Evolutionary conservation across 2,888 invertebrate species (phyloP).

Genomic region (Caenorhabditis virilis): DNA sequence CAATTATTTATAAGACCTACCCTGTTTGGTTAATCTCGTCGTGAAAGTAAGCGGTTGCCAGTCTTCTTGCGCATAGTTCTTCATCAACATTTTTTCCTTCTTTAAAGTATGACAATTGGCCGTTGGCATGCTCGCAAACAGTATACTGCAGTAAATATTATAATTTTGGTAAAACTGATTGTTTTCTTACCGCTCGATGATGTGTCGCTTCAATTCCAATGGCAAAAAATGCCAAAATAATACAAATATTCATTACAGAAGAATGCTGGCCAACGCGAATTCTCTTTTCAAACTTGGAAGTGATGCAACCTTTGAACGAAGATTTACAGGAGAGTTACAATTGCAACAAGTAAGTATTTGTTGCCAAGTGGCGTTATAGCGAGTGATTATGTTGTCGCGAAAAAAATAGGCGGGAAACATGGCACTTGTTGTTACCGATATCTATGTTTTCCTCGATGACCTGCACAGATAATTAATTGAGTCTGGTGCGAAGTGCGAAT

Average conservation of each 20-base stretch:
- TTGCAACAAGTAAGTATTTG: conserved; percentile 52
- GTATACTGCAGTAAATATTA: conserved; percentile 36
- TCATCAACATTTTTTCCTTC: conserved; percentile 27
- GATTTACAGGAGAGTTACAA: conserved; percentile 48
- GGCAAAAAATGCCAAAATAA: conserved; percentile 3
- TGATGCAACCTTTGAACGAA: conserved; percentile 49
- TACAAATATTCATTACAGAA: neutral
- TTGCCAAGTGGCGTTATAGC: too few relatives aligned
- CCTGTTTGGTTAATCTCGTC: conserved; percentile 55
- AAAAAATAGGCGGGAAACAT: neutral
- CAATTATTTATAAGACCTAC: conserved; percentile 35
- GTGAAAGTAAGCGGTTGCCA: conserved; percentile 47
- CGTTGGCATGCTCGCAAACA: conserved; percentile 39
- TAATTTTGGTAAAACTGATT: conserved; percentile 3
- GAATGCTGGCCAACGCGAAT: conserved; percentile 52
- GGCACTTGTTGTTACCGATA: neutral
- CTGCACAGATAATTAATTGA: neutral
- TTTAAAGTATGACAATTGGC: conserved; percentile 42
- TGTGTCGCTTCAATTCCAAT: conserved; percentile 6
- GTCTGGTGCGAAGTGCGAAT: too few relatives aligned
- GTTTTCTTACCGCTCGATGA: conserved; percentile 12
- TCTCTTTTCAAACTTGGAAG: conserved; percentile 45
- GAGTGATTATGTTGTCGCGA: neutral
- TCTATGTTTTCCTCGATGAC: too few relatives aligned
- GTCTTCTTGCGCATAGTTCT: conserved; percentile 40